Percentiles rank a stretch among this genome's conserved stretches.
phyloP scores from a whole-genome alignment of 2,113 vertebrate genomes.

The Alectura lathami region DNA sequence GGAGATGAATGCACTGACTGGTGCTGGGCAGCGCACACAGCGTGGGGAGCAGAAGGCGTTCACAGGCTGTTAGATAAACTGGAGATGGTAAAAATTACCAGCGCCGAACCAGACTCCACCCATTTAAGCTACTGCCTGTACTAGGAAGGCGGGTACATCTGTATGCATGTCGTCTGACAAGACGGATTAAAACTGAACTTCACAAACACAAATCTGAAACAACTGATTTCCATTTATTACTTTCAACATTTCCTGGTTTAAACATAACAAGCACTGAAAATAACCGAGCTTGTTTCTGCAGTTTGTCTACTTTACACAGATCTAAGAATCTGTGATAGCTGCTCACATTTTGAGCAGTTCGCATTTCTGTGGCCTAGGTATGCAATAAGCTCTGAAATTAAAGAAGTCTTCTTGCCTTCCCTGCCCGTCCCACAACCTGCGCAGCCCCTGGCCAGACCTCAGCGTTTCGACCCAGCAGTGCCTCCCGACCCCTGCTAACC shows the following conservation, averaged over 20 bases:
- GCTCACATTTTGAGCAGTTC: too few relatives aligned
- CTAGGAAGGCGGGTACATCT: neutral
- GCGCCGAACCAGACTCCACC: neutral
- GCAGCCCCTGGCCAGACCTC: neutral
- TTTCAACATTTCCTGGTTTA: neutral
- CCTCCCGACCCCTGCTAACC: accelerated
- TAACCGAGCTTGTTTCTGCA: neutral
- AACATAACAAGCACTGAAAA: neutral
- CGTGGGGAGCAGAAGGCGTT: neutral
- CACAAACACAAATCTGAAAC: neutral
- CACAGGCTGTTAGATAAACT: neutral
- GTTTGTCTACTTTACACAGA: neutral
- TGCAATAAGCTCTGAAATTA: neutral
- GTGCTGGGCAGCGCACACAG: too few relatives aligned
- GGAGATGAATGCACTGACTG: too few relatives aligned
- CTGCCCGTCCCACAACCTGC: neutral
- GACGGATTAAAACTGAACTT: neutral
- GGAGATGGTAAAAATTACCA: neutral
- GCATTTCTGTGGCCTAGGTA: neutral
- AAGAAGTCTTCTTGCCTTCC: neutral
- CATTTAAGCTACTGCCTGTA: neutral
- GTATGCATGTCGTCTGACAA: too few relatives aligned
- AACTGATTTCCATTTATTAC: neutral
- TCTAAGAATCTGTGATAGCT: neutral
- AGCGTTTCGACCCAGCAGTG: neutral